Evolutionary conservation across 2,113 vertebrate genomes (phyloP).

Genomic region (Lycocorax pyrrhopterus): DNA sequence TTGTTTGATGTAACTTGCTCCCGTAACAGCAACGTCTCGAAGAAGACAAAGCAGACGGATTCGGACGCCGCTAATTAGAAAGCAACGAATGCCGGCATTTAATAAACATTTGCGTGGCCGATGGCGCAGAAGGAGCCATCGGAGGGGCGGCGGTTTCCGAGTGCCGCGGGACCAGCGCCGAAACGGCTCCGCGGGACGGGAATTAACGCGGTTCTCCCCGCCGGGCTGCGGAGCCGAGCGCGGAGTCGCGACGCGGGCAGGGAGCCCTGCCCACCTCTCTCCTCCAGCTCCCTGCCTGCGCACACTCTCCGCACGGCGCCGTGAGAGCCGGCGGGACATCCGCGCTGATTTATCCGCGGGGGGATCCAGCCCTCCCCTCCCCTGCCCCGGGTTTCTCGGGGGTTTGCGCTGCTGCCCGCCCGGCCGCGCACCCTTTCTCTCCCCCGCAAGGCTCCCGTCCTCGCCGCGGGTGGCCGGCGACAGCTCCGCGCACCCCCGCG

Average conservation of each 20-base stretch:
- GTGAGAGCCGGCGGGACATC: background rate
- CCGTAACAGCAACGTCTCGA: background rate
- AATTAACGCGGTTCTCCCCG: background rate
- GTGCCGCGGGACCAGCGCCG: background rate
- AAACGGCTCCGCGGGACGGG: background rate
- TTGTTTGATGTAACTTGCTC: background rate
- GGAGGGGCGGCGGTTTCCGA: background rate
- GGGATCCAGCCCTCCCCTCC: background rate
- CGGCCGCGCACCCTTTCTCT: background rate
- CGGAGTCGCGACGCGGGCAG: background rate
- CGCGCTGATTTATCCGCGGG: background rate
- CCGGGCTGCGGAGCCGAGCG: background rate
- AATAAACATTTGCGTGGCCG: background rate
- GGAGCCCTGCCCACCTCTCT: background rate
- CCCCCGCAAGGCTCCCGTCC: background rate
- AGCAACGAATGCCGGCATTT: constrained; percentile 27
- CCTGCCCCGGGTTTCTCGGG: background rate
- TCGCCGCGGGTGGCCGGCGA: background rate
- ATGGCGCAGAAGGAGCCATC: background rate
- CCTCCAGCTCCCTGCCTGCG: background rate
- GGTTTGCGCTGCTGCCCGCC: background rate
- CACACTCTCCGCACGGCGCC: background rate
- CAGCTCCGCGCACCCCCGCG: background rate
- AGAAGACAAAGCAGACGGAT: background rate
- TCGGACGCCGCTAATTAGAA: constrained; percentile 18